phyloP scores from a whole-genome alignment of 2,888 invertebrate genomes.

The Busseola fusca region DNA sequence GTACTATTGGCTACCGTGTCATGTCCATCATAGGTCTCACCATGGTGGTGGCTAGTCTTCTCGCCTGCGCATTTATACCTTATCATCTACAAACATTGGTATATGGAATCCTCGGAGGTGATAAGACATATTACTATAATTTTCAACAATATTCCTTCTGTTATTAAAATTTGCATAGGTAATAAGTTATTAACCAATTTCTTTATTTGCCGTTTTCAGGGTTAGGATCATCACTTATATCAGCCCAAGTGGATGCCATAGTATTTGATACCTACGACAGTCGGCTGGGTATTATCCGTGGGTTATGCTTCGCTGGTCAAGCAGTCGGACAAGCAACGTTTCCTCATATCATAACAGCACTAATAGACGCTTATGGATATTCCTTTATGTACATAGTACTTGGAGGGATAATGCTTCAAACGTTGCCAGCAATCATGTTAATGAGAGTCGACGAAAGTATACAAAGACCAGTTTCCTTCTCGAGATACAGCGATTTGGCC shows the following conservation, averaged over 20 bases:
- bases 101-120: slow-evolving; percentile 82
- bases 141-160: slow-evolving; percentile 51
- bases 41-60: slow-evolving; percentile 73
- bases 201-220: slow-evolving; percentile 68
- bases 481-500: slow-evolving; percentile 80
- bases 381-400: slow-evolving; percentile 78
- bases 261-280: slow-evolving; percentile 85
- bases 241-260: slow-evolving; percentile 85
- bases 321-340: slow-evolving; percentile 83
- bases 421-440: slow-evolving; percentile 80
- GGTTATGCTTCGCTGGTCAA: slow-evolving; percentile 82
- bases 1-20: slow-evolving; percentile 77
- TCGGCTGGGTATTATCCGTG: slow-evolving; percentile 77
- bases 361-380: slow-evolving; percentile 81
- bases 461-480: slow-evolving; percentile 75
- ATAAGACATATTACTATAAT: too few relatives aligned
- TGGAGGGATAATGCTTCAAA: slow-evolving; percentile 82
- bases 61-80: slow-evolving; percentile 77
- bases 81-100: slow-evolving; percentile 74
- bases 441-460: slow-evolving; percentile 76
- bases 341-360: slow-evolving; percentile 81
- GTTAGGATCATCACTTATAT: slow-evolving; percentile 83
- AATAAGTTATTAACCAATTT: neutral
- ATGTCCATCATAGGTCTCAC: slow-evolving; percentile 79
- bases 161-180: neutral